Evolutionary conservation across 2,113 vertebrate genomes (phyloP).

Genomic region (Psittacula cyanocephala): DNA sequence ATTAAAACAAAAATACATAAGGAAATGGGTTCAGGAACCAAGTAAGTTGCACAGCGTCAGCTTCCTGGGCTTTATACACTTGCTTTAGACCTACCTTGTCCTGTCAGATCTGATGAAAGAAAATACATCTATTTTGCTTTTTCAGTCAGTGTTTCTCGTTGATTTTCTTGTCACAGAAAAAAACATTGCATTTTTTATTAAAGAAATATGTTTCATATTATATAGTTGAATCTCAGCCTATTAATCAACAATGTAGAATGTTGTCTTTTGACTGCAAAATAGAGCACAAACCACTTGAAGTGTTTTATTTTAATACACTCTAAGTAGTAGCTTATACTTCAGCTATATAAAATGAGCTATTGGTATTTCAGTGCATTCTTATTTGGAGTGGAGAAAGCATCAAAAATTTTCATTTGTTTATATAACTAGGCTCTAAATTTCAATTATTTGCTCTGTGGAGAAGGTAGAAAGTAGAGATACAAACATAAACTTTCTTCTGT

Average conservation of each 20-base stretch:
- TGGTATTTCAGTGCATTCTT: neutral
- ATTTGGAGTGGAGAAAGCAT: neutral
- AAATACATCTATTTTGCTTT: neutral
- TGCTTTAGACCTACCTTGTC: neutral
- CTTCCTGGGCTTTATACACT: neutral
- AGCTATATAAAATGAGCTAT: conserved; percentile 28
- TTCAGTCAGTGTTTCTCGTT: neutral
- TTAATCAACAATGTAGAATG: neutral
- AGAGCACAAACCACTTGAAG: neutral
- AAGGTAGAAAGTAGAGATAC: neutral
- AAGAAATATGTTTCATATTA: neutral
- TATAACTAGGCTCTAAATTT: conserved; percentile 28
- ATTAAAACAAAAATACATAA: neutral
- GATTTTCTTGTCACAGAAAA: neutral
- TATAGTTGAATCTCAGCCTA: neutral
- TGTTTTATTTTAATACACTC: neutral
- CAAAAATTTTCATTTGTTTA: neutral
- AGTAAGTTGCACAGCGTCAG: neutral
- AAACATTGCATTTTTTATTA: neutral
- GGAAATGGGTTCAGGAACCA: neutral
- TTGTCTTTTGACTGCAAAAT: neutral
- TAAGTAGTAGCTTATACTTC: neutral
- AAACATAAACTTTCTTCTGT: neutral
- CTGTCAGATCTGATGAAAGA: neutral
- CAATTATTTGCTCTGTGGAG: conserved; percentile 30